Evolutionary conservation across 2,797 vertebrate genomes (phyloP).

Genomic region (Rhinogobio ventralis): DNA sequence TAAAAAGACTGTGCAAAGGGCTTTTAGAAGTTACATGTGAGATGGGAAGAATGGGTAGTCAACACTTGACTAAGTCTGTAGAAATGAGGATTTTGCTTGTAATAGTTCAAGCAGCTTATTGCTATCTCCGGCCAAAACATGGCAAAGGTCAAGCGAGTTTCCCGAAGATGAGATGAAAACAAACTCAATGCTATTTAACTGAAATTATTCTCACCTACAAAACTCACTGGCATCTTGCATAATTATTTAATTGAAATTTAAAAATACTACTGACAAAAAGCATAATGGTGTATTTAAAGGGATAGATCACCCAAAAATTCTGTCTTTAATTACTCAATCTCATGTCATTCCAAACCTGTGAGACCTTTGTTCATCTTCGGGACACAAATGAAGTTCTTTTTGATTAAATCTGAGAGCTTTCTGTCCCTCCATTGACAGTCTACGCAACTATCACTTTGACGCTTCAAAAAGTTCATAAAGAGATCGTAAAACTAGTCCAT

Average conservation of each 20-base stretch:
- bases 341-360: neutral
- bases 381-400: neutral
- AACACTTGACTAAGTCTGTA: constrained; percentile 80
- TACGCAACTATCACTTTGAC: too few species aligned
- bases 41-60: constrained; percentile 78
- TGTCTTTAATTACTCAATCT: neutral
- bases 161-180: constrained; percentile 72
- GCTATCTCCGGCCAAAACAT: constrained; percentile 78
- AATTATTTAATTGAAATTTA: neutral
- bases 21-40: constrained; percentile 79
- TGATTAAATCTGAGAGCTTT: too few species aligned
- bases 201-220: constrained; percentile 18
- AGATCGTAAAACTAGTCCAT: too few species aligned
- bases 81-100: constrained; percentile 76
- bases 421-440: too few species aligned
- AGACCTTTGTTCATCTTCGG: neutral
- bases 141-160: constrained; percentile 81
- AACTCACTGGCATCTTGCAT: constrained; percentile 9
- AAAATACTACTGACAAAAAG: neutral
- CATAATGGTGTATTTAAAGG: neutral
- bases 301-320: too few species aligned
- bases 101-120: constrained; percentile 75
- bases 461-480: too few species aligned
- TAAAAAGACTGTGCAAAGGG: constrained; percentile 70
- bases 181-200: constrained; percentile 68